Base-by-base conservation (phyloP, 2,888 invertebrate species). In the Drosophila pseudotakahashii region DNA sequence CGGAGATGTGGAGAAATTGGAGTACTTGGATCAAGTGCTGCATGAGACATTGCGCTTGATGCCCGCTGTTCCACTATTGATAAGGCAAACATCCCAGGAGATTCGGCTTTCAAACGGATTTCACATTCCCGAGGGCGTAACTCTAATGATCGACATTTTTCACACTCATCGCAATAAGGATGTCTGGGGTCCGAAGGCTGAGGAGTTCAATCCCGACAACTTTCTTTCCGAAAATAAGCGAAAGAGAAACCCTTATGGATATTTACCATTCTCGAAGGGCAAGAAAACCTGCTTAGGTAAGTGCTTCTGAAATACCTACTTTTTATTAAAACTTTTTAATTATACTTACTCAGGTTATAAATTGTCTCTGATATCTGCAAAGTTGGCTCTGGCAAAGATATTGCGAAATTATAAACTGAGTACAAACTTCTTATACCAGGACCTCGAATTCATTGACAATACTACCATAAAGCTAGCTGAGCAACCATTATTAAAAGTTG, bases 391-490 rank as follows among this genome's bases (percentile, higher is more conserved):
- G 10, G 45, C 45, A 10, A 45, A 42, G 2, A 19, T 42, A 42
- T 19, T 42, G 5, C 19, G 42, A 19, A 42, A 42, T 10, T 42
- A 19, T 42, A 19, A 11, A 19, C 42, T 42, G 19, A 19, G 42
- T 11, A 19, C 42, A 10, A 42, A 55, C 7, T 87, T 85, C 34
- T 81, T 81, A 2, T 81, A 80, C 44, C 66, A 89, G 16, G 83
- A 90, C 73, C 67, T 91, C 7, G 63, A 77, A n/a, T 88, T 89
- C 57, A 76, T 81, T 0, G 88, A 90, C 34, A 80, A 85, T 7
- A 13, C 42, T 1, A 19, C 42, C 6, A 42, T 42, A 11, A 19
- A 19, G 42, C 16, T 42, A 11, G 16, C 13, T 19, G 3, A 19
- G 11, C 42, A 42, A 42, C 42, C 42, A 42, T 13, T 13, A 19